A percentile compares a stretch with the other conserved stretches of the same genome.
These are phyloP conservation scores for Podarcis raffonei DNA, from an alignment of 2,113 vertebrate species.

Conservation along the genomic window DNA sequence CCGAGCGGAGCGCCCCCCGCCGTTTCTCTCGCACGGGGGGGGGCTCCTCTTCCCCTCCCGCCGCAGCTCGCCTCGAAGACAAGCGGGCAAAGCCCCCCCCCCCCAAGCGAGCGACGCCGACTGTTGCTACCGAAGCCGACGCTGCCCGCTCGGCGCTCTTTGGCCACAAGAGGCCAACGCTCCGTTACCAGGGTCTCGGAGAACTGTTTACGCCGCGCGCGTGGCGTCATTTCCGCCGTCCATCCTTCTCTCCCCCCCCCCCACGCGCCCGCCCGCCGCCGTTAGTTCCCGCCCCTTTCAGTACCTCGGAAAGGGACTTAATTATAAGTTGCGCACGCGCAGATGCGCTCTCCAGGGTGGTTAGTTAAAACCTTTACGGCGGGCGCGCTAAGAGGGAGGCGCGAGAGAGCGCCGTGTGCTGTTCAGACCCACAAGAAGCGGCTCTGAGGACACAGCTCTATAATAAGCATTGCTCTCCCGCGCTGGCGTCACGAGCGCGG, in stretches of 20 bases:
- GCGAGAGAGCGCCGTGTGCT: background rate
- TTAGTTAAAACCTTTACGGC: background rate
- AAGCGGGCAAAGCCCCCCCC: too few species aligned
- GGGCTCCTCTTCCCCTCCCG: background rate
- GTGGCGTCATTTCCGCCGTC: conserved; percentile 26
- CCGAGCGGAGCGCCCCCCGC: background rate
- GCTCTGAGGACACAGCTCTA: background rate
- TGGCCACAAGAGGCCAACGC: background rate
- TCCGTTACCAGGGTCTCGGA: conserved; percentile 9
- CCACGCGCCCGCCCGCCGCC: background rate
- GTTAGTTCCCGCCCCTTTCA: background rate
- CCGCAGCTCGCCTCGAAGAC: background rate
- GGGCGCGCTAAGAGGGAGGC: background rate
- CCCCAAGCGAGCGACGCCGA: too few species aligned
- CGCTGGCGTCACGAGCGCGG: background rate
- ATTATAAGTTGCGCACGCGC: background rate
- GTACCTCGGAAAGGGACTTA: background rate
- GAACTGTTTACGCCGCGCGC: conserved; percentile 36
- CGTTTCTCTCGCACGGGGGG: background rate
- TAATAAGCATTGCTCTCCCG: background rate
- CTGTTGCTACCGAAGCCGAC: background rate
- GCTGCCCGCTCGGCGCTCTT: background rate
- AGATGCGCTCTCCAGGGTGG: too few species aligned
- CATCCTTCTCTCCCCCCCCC: too few species aligned
- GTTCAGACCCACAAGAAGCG: background rate